phyloP scores from a whole-genome alignment of 2,113 vertebrate species.

The Thermophis baileyi region DNA sequence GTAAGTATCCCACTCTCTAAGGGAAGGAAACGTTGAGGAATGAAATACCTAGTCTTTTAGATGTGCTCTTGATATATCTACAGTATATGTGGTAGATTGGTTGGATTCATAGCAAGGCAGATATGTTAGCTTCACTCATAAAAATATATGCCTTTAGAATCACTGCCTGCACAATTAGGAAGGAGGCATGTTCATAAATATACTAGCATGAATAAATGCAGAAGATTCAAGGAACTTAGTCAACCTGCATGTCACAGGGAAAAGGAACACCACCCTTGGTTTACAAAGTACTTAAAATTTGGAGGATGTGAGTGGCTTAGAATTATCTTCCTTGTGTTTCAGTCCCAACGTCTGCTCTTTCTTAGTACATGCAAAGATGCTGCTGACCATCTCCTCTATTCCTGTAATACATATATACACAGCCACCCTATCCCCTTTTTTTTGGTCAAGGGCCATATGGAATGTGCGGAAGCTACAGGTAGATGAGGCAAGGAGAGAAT shows the following conservation, averaged over 20 bases:
- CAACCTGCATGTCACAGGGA: neutral
- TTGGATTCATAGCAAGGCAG: neutral
- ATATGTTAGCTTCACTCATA: too few species aligned
- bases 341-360: neutral
- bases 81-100: neutral
- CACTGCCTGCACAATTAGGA: neutral
- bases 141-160: neutral
- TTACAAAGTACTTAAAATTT: neutral
- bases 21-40: neutral
- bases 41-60: neutral
- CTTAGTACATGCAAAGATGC: neutral
- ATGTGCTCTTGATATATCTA: too few species aligned
- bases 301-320: neutral
- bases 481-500: neutral
- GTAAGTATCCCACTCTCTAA: slow-evolving; percentile 72
- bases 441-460: too few species aligned
- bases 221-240: neutral
- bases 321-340: neutral
- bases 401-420: neutral
- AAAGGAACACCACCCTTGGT: neutral
- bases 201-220: neutral
- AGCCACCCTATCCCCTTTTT: too few species aligned
- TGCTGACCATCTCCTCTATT: neutral
- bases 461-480: neutral
- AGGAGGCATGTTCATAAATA: neutral